Percentiles rank a stretch among this genome's conserved stretches.
These are phyloP conservation scores for Theocolax elegans DNA, from an alignment of 1,140 invertebrate genomes.

Conservation along the genomic window DNA sequence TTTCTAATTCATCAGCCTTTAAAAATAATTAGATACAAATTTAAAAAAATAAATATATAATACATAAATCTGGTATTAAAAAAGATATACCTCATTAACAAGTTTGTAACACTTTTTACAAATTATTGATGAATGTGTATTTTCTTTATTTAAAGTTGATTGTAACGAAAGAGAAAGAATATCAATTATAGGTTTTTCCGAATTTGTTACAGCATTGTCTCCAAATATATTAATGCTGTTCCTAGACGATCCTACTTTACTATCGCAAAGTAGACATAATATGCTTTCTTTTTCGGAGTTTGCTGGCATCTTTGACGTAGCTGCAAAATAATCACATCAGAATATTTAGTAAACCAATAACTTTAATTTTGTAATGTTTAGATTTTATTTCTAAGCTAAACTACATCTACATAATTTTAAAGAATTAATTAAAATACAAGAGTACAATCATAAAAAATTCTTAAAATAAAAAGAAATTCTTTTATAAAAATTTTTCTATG, in stretches of 20 bases:
- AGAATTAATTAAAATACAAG: too few species aligned
- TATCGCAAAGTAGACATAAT: conserved; percentile 71
- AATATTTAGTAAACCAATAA: too few species aligned
- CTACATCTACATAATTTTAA: too few species aligned
- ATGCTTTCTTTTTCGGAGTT: conserved; percentile 53
- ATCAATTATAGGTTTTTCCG: conserved; percentile 64
- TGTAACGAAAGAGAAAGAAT: conserved; percentile 68
- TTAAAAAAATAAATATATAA: not conserved
- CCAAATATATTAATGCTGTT: conserved; percentile 69
- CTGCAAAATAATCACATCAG: too few species aligned
- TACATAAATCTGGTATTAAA: not conserved
- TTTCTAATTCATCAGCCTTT: conserved; percentile 72
- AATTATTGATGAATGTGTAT: conserved; percentile 68
- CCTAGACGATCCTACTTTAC: conserved; percentile 67
- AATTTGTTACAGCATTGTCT: conserved; percentile 52
- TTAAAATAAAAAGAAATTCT: too few species aligned
- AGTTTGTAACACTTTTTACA: conserved; percentile 76
- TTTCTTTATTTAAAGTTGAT: conserved; percentile 64
- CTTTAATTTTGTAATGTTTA: too few species aligned
- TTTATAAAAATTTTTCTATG: too few species aligned
- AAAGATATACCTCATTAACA: conserved; percentile 66
- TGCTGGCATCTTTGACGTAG: conserved; percentile 51
- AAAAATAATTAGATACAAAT: not conserved
- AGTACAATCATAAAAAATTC: too few species aligned
- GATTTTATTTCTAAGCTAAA: too few species aligned